Base-by-base conservation (phyloP, 2,888 invertebrate genomes). In the Calephelis perditalis region DNA sequence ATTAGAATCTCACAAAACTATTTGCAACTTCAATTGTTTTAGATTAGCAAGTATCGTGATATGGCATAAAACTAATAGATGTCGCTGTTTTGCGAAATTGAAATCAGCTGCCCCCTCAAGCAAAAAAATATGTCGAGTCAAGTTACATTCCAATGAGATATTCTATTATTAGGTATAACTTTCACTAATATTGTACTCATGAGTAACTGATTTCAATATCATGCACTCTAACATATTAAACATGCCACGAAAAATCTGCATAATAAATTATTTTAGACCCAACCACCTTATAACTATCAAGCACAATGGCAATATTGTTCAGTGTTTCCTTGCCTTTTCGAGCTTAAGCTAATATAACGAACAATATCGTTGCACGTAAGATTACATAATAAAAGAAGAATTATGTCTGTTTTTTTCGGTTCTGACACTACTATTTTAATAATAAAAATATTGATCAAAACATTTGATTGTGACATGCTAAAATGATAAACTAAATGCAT, bases 141-240 rank as follows among this genome's bases (percentile, higher is more conserved):
- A 26, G 3, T 74, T 79, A 77, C 78, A 84, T 82, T 85, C 84
- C 84, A 84, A 85, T 80, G 86, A 83, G 76, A 77, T 56, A 46
- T 37, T 37, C 36, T 15, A 37, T 52, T 55, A 60, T 63, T 12
- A 75, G 76, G 77, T 78, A 79, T 77, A 81, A 81, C 78, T 79
- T 15, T 12, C n/a, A 12, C 56, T 15, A 40, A 49, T 47, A 49
- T 57, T 26, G 10, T 47, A 40, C 54, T 45, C 60, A 54, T 61
- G 67, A 81, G 81, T 80, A 84, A 84, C 84, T 83, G 85, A 82
- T 74, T 80, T 75, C 82, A 79, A 78, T 76, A 71, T 68, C 67
- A 76, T 72, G 73, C 73, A 71, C 12, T 15, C 8, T 45, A 35
- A 56, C 36, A 9, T 47, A 37, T 26, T 56, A 26, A 35, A 68